These are phyloP conservation scores for Hypanus sabinus DNA, from an alignment of 2,113 vertebrate species.

Conservation along the genomic window DNA sequence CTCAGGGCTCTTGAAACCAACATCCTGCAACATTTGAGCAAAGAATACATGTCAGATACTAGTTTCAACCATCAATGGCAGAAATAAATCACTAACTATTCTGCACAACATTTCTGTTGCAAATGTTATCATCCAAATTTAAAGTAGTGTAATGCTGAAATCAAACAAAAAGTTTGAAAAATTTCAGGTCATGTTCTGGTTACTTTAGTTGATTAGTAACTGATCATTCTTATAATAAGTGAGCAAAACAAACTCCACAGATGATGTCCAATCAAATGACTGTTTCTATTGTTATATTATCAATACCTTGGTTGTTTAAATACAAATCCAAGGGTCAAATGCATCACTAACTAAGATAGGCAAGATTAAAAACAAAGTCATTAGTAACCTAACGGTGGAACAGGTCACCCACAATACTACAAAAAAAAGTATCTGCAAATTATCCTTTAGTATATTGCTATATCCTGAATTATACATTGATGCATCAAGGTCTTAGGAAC, in stretches of 20 bases:
- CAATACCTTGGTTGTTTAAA: not conserved
- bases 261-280: no score
- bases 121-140: not conserved
- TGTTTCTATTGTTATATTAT: no score
- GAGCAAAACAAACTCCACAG: no score
- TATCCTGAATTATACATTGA: not conserved
- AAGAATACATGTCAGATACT: not conserved
- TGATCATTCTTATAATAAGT: no score
- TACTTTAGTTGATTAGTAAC: no score
- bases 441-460: not conserved
- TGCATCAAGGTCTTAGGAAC: no score
- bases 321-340: not conserved
- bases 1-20: conserved; percentile 71
- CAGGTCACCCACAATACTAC: not conserved
- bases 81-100: no score
- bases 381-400: not conserved
- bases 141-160: no score
- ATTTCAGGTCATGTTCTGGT: no score
- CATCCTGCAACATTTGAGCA: conserved; percentile 64
- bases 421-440: not conserved
- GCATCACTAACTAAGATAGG: not conserved
- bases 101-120: not conserved
- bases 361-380: not conserved
- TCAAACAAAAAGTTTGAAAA: no score
- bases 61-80: not conserved